Evolutionary conservation across 2,888 invertebrate genomes (phyloP), one percentile per base, ranked within the genome.

Genomic region (Ophion obscuratus): DNA sequence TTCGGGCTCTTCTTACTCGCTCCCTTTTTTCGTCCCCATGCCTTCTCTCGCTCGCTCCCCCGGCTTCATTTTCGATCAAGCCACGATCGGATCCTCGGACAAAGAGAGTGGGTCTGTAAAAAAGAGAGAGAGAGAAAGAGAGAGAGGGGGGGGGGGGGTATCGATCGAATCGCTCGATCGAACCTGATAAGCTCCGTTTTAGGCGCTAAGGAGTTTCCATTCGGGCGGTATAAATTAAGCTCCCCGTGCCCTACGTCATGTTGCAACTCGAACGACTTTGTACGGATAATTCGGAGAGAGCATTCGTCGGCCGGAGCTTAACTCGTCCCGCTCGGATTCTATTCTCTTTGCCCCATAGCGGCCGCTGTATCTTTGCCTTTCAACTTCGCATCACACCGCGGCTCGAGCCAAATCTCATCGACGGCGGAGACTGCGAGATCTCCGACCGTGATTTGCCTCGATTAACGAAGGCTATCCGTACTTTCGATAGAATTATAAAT

Each of bases 171-270:
- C 31, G 44, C 31, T 92, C 91, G 93, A 93, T 93, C 91, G 89
- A 74, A 88, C 89, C 77, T 74, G 93, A 92, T 93, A 92, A 93
- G 91, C 85, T 86, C 88, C 90, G 89, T 92, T 93, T 93, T 92
- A 92, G 92, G 92, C 92, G 92, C 91, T 93, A 92, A 93, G 91
- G 91, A 92, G 91, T 92, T 92, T 91, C 91, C 92, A 92, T 90
- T 92, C 90, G 88, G 86, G 88, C 89, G 88, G 90, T 89, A 91
- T 92, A 92, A 90, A 92, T 92, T 92, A 91, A 90, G 85, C 27
- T 24, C 14, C 24, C 53, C 40, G 11, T 64, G 44, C 66, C 31
- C 36, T 31, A 27, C 27, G 24, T 44, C 24, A 24, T 24, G 11
- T 64, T 47, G 57, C 17, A 68, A 20, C 62, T 74, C 73, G 17